These are phyloP conservation scores for Acleris holmiana DNA, from an alignment of 2,888 invertebrate species.

Conservation along the genomic window DNA sequence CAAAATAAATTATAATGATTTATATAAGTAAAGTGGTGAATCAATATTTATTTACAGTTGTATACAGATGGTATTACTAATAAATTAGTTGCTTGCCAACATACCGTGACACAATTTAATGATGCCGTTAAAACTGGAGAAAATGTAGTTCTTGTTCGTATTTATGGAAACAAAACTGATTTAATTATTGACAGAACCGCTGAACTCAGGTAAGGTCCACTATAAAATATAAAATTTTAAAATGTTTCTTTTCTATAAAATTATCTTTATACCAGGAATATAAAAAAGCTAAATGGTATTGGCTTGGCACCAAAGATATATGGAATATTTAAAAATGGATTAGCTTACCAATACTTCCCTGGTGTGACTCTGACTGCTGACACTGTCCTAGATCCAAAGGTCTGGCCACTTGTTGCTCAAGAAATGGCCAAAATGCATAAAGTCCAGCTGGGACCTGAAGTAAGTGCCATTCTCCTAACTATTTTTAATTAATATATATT, in stretches of 20 bases:
- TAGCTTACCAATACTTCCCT: slow-evolving; percentile 94
- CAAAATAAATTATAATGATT: neutral
- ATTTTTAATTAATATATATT: neutral
- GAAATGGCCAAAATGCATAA: slow-evolving; percentile 94
- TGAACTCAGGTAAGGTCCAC: slow-evolving; percentile 86
- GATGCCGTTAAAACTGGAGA: slow-evolving; percentile 66
- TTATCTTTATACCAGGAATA: slow-evolving; percentile 61
- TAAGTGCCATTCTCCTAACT: slow-evolving; percentile 47
- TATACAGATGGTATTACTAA: slow-evolving; percentile 98
- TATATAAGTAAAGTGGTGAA: neutral
- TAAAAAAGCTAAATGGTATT: slow-evolving; percentile 83
- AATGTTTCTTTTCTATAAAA: slow-evolving; percentile 1
- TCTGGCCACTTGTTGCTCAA: slow-evolving; percentile 90
- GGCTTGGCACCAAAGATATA: slow-evolving; percentile 94
- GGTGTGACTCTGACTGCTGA: slow-evolving; percentile 90
- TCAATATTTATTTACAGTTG: slow-evolving; percentile 81
- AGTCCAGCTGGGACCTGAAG: slow-evolving; percentile 70
- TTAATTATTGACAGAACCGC: slow-evolving; percentile 94
- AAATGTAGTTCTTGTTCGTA: slow-evolving; percentile 90
- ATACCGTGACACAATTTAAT: slow-evolving; percentile 55
- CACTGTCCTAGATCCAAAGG: slow-evolving; percentile 85
- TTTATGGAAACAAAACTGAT: slow-evolving; percentile 97
- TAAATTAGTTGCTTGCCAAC: slow-evolving; percentile 91
- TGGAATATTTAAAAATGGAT: slow-evolving; percentile 96
- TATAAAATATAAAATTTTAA: neutral